phyloP scores from a whole-genome alignment of 2,888 invertebrate species.

The Sphaerophoria taeniata region DNA sequence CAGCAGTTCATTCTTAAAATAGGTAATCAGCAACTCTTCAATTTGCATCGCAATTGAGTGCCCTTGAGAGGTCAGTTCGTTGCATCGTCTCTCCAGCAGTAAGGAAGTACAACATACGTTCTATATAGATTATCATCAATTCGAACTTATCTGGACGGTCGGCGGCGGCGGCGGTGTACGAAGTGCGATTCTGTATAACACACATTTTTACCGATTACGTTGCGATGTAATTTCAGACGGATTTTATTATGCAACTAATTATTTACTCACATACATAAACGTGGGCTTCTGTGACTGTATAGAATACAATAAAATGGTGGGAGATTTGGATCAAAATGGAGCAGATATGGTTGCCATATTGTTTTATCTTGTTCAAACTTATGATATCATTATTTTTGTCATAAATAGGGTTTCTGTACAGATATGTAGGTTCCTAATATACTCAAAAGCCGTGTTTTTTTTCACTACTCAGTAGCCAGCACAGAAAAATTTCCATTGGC shows the following conservation, averaged over 20 bases:
- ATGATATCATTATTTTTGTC: too few species aligned
- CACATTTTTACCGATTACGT: not conserved
- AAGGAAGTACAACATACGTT: conserved; percentile 39
- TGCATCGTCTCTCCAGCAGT: conserved; percentile 43
- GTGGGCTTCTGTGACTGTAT: too few species aligned
- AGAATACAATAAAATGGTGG: too few species aligned
- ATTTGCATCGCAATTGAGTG: conserved; percentile 63
- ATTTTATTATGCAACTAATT: conserved; percentile 56
- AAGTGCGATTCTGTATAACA: not conserved
- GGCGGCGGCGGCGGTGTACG: too few species aligned
- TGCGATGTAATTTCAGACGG: conserved; percentile 51
- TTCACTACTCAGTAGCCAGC: too few species aligned
- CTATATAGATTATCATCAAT: not conserved
- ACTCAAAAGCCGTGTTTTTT: too few species aligned
- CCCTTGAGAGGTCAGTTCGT: conserved; percentile 63
- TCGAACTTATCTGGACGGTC: conserved; percentile 46
- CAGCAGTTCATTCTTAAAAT: conserved; percentile 43
- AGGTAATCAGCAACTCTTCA: conserved; percentile 38
- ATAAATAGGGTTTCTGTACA: too few species aligned
- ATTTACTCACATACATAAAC: not conserved
- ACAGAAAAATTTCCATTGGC: too few species aligned
- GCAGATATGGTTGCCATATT: not conserved
- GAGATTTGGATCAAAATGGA: too few species aligned
- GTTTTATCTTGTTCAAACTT: too few species aligned
- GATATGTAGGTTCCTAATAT: too few species aligned